Percentiles rank a stretch among this genome's conserved stretches.
These are phyloP conservation scores for Eupithecia subumbrata DNA, from an alignment of 2,888 invertebrate genomes.

Conservation along the genomic window DNA sequence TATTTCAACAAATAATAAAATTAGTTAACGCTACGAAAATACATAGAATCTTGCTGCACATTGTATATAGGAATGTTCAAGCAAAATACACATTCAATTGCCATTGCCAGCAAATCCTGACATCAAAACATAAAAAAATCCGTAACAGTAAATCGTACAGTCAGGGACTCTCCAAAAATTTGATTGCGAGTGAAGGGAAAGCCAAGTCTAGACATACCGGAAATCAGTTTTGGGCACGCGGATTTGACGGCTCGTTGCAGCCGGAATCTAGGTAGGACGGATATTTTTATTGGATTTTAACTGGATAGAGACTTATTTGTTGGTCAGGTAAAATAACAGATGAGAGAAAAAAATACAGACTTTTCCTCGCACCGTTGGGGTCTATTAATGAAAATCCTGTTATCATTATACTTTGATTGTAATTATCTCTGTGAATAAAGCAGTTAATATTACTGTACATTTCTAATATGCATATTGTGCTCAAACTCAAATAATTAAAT, in stretches of 20 bases:
- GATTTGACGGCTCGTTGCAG: constrained; percentile 37
- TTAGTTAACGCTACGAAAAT: too few species aligned
- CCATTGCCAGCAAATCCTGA: too few species aligned
- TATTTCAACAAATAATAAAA: too few species aligned
- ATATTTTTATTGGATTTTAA: constrained; percentile 2
- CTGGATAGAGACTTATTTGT: neutral
- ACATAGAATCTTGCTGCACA: too few species aligned
- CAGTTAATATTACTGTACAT: too few species aligned
- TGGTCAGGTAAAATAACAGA: neutral
- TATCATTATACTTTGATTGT: too few species aligned
- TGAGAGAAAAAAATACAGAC: neutral
- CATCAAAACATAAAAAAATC: too few species aligned
- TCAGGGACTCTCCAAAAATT: constrained; percentile 42
- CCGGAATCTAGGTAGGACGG: neutral
- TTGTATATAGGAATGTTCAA: too few species aligned
- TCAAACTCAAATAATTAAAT: neutral
- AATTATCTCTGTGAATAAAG: too few species aligned
- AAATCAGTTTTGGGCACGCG: constrained; percentile 70
- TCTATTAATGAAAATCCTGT: neutral
- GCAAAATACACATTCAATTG: too few species aligned
- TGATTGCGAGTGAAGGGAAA: constrained; percentile 61
- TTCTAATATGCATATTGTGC: neutral
- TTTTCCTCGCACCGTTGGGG: neutral
- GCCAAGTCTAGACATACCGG: constrained; percentile 73
- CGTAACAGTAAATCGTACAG: constrained; percentile 8